Evolutionary conservation across 2,888 invertebrate species (phyloP).

Genomic region (Coelogynopora nodosa): DNA sequence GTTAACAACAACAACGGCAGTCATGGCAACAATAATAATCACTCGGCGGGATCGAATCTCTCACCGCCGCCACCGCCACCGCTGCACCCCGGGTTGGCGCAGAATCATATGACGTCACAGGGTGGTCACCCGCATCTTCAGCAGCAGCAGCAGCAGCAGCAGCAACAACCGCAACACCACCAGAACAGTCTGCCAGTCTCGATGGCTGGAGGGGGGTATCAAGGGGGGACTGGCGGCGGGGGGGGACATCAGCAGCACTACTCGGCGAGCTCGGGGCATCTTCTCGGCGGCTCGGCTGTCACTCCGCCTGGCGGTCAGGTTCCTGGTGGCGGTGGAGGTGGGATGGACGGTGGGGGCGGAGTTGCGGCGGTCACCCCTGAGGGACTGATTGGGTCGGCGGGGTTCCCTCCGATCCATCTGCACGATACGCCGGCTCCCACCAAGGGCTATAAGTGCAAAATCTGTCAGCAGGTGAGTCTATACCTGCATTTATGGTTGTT

Average conservation of each 20-base stretch:
- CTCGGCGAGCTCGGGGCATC: not conserved
- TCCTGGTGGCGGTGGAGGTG: not conserved
- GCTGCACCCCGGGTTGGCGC: not conserved
- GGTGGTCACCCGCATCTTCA: not conserved
- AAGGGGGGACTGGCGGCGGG: not conserved
- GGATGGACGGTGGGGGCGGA: not conserved
- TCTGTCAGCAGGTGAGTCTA: conserved; percentile 42
- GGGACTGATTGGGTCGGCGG: not conserved
- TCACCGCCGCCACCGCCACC: not conserved
- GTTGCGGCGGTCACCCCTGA: not conserved
- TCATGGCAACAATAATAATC: not conserved
- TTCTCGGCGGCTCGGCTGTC: not conserved
- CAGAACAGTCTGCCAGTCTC: not conserved
- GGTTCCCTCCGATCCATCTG: not conserved
- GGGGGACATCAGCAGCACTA: not conserved
- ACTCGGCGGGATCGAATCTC: not conserved
- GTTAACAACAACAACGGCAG: not conserved
- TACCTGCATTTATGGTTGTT: too few species aligned
- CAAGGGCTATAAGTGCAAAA: conserved; percentile 41
- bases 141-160: not conserved
- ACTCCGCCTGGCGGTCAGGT: not conserved
- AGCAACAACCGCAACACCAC: not conserved
- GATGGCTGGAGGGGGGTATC: not conserved
- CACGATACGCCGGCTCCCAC: conserved; percentile 33
- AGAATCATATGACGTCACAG: not conserved